Conservation (phyloP, 2,888 invertebrate species). For the Drosophila neotestacea region DNA sequence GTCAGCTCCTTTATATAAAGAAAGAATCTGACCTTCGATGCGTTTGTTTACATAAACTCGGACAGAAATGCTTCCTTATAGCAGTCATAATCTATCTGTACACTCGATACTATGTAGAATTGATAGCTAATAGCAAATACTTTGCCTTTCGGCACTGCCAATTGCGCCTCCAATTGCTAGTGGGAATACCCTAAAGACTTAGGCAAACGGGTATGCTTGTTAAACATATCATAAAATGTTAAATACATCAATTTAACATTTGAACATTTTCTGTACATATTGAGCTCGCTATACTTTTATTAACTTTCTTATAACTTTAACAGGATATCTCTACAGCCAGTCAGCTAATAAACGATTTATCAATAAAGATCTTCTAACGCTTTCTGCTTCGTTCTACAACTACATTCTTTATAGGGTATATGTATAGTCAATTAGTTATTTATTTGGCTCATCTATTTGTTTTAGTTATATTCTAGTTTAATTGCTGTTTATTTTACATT, state of each 20-base stretch:
- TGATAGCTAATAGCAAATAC: slow-evolving; percentile 55
- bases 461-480: background rate
- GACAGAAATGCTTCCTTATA: slow-evolving; percentile 68
- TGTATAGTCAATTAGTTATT: background rate
- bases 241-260: background rate
- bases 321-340: too few species aligned
- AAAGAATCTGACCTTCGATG: slow-evolving; percentile 34
- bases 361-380: too few species aligned
- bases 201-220: background rate
- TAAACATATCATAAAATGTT: background rate
- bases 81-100: slow-evolving; percentile 69
- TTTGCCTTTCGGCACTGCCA: slow-evolving; percentile 25
- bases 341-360: too few species aligned
- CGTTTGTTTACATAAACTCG: slow-evolving; percentile 69
- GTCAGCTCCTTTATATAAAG: background rate
- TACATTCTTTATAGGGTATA: background rate
- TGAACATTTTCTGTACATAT: background rate
- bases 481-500: background rate
- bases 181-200: slow-evolving; percentile 5
- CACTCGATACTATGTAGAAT: slow-evolving; percentile 39
- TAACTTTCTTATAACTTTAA: too few species aligned
- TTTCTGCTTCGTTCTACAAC: too few species aligned
- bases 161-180: slow-evolving; percentile 11
- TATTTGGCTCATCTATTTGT: background rate
- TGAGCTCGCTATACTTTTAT: too few species aligned